These are phyloP conservation scores for silkworm (Bombyx mori) DNA, from an alignment of 1,140 invertebrate genomes.

Conservation along the genomic window ASM3026992v2 NC_085122.1:721501-722000, in stretches of 20 bases:
- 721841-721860: slow-evolving; percentile 40
- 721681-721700: slow-evolving; percentile 35
- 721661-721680: slow-evolving; percentile 44
- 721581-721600: background rate
- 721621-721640: slow-evolving; percentile 39
- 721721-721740: slow-evolving; percentile 33
- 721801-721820: slow-evolving; percentile 54
- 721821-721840: slow-evolving; percentile 41
- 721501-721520: no score
- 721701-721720: slow-evolving; percentile 20
- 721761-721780: slow-evolving; percentile 25
- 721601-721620: slow-evolving; percentile 22
- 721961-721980: slow-evolving; percentile 26
- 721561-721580: no score
- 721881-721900: slow-evolving; percentile 42
- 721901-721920: slow-evolving; percentile 22
- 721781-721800: slow-evolving; percentile 37
- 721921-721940: slow-evolving; percentile 46
- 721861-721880: slow-evolving; percentile 38
- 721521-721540: no score
- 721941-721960: slow-evolving; percentile 34
- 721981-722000: slow-evolving; percentile 43
- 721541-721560: no score
- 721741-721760: slow-evolving; percentile 14
- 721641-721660: slow-evolving; percentile 39